Conservation (phyloP, 2,113 vertebrate species). For the Etia nguti region DNA sequence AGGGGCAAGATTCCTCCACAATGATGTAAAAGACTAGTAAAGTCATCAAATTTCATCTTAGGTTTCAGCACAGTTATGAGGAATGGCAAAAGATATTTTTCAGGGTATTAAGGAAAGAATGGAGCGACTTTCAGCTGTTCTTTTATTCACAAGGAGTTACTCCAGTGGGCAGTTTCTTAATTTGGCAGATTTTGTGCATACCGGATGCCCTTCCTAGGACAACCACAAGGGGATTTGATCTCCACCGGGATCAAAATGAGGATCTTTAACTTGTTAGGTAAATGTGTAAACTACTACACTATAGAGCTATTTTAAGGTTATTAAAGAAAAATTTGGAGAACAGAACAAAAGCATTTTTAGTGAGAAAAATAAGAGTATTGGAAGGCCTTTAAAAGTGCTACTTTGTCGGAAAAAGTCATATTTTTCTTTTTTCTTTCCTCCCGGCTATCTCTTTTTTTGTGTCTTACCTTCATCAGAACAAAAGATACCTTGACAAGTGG, state of each 20-base stretch:
- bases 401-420: not conserved
- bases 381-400: not conserved
- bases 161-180: not conserved
- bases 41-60: not conserved
- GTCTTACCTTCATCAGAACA: not conserved
- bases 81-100: not conserved
- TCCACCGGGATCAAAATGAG: not conserved
- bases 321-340: not conserved
- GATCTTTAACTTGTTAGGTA: too few relatives aligned
- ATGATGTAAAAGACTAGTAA: not conserved
- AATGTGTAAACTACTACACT: too few relatives aligned
- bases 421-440: not conserved
- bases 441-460: not conserved
- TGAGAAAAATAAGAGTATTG: not conserved
- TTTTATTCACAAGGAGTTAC: rapidly evolving
- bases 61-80: not conserved
- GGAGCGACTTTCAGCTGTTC: not conserved
- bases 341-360: not conserved
- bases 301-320: not conserved
- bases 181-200: not conserved
- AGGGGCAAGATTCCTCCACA: not conserved
- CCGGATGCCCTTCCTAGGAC: not conserved
- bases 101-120: not conserved
- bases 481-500: not conserved
- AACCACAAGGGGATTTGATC: not conserved